Evolutionary conservation across 2,797 vertebrate species (phyloP), one percentile per base, ranked within the genome.

Genomic region (Clarias pachynema): DNA sequence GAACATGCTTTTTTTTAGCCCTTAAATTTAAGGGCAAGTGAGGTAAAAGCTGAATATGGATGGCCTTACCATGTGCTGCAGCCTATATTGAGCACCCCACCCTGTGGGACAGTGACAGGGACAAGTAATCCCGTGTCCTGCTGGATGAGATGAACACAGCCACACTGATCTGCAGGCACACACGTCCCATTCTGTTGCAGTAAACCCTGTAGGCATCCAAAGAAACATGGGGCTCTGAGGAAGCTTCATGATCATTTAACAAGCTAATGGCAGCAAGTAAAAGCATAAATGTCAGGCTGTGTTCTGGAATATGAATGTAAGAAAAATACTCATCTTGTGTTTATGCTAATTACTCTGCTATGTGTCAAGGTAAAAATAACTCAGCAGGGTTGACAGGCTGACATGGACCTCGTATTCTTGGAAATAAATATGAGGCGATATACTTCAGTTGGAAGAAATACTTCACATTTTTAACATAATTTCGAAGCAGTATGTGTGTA

Each of bases 31-130:
- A 70, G 2, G 12, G 31, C 22, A 65, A 40, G 22, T 22, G 26
- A 49, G 56, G 10, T 56, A 59, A 37, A 68, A 12, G 26, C 20
- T 24, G 85, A 72, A 29, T 81, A 73, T 84, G 31, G 26, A 37
- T 40, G 16, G 6, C 81, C 95, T 95, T 85, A 97, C 97, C 97
- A 97, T 88, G 95, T 95, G 10, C 95, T 96, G 93, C 97, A 98
- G 88, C 95, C 96, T 2, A 96, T 31, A 5, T 34, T 89, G 49
- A 97, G 73, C 0, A 37, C 87, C n/a, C 88, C 90, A 0, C 96
- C 96, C 0, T 94, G 94, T 0, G 92, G 93, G 86, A 98, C 79
- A 1, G 79, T 87, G 31, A 92, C 68, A 1, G 93, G 88, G 14
- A 90, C 92, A 73, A 91, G 92, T 0, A 65, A 86, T 62, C 89